Conservation (phyloP, 2,797 vertebrate genomes). For the Rhabdomys pumilio region DNA sequence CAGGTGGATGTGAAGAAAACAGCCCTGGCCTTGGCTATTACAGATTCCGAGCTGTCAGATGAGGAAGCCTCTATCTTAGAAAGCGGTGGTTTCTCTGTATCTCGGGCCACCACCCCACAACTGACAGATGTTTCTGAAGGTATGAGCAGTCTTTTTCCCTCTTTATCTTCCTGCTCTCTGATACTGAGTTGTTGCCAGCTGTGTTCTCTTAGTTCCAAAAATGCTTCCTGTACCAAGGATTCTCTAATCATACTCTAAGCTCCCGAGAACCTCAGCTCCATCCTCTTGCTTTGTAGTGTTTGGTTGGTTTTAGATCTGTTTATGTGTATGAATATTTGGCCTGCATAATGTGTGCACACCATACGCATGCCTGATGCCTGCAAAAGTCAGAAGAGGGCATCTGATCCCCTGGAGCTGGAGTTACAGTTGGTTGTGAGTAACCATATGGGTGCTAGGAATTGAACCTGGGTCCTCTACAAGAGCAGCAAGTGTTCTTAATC, state of each 20-base stretch:
- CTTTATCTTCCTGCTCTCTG: not conserved
- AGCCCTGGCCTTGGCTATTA: slow-evolving; percentile 98
- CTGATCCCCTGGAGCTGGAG: not conserved
- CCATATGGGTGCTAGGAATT: not conserved
- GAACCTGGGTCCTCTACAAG: not conserved
- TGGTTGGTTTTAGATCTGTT: not conserved
- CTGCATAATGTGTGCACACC: not conserved
- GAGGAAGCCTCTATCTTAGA: slow-evolving; percentile 99
- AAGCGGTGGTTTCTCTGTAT: slow-evolving; percentile 98
- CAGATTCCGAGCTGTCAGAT: slow-evolving; percentile 98
- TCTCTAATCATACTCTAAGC: not conserved
- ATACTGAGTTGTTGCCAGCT: not conserved
- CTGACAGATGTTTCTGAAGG: slow-evolving; percentile 97
- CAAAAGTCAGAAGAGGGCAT: not conserved
- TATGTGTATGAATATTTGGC: not conserved
- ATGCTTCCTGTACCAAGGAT: not conserved
- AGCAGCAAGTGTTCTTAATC: not conserved
- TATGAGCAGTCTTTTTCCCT: slow-evolving; percentile 80
- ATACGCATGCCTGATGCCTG: not conserved
- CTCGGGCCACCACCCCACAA: slow-evolving; percentile 98
- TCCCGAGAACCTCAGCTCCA: not conserved
- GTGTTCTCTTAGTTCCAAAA: not conserved
- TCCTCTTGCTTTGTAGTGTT: not conserved
- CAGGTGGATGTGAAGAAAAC: slow-evolving; percentile 99
- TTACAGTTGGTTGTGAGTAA: not conserved